Conservation (phyloP, 2,888 invertebrate species). For the Epirrhoe alternata region DNA sequence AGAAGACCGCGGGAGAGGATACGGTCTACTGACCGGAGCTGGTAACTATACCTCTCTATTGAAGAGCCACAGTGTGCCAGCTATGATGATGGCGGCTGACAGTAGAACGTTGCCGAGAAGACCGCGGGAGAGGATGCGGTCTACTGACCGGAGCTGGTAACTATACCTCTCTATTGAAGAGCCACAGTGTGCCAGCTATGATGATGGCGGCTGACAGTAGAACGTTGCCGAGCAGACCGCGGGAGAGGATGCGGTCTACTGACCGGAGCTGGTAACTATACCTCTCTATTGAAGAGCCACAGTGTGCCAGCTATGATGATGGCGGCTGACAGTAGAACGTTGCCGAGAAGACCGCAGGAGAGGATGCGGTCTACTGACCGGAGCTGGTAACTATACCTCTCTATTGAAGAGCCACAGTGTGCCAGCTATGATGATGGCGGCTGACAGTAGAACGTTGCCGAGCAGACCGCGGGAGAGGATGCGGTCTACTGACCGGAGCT, state of each 20-base stretch:
- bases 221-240: slow-evolving; percentile 94
- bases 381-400: no score
- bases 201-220: slow-evolving; percentile 97
- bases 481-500: slow-evolving; percentile 99
- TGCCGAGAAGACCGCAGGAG: slow-evolving; percentile 93
- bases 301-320: slow-evolving; percentile 98
- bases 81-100: slow-evolving; percentile 97
- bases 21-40: no score
- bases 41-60: slow-evolving; percentile 96
- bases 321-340: slow-evolving; percentile 95
- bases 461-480: slow-evolving; percentile 97
- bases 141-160: slow-evolving; percentile 91
- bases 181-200: slow-evolving; percentile 98
- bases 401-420: slow-evolving; percentile 99
- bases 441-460: slow-evolving; percentile 95
- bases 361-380: slow-evolving; percentile 99
- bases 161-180: slow-evolving; percentile 96
- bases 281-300: slow-evolving; percentile 99
- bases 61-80: slow-evolving; percentile 99
- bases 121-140: slow-evolving; percentile 95
- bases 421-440: slow-evolving; percentile 97
- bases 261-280: slow-evolving; percentile 92
- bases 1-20: slow-evolving; percentile 95
- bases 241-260: slow-evolving; percentile 93
- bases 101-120: slow-evolving; percentile 96